These are phyloP conservation scores for Macroglossus sobrinus DNA, from an alignment of 2,113 vertebrate species.

Conservation along the genomic window DNA sequence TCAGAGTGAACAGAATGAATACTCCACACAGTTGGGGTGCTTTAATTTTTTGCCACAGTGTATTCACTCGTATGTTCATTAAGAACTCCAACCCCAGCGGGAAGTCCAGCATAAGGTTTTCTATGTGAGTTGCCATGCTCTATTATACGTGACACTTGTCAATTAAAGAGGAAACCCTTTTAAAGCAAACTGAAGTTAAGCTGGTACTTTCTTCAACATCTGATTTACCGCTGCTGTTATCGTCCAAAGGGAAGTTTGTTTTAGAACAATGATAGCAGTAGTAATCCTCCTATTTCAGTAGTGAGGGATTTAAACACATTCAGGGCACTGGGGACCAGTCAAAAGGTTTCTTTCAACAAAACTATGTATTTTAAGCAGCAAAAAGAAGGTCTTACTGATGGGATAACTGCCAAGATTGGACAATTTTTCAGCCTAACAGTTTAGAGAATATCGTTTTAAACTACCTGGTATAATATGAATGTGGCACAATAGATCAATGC, in stretches of 20 bases:
- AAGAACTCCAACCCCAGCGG: conserved; percentile 49
- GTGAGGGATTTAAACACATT: conserved; percentile 80
- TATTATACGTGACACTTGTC: conserved; percentile 68
- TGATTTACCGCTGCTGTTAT: conserved; percentile 71
- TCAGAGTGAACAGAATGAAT: conserved; percentile 28
- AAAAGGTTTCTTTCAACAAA: conserved; percentile 81
- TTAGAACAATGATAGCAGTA: conserved; percentile 78
- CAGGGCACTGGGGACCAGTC: conserved; percentile 76
- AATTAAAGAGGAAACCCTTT: conserved; percentile 70
- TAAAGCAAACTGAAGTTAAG: conserved; percentile 70
- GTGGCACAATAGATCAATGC: conserved; percentile 53
- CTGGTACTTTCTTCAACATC: conserved; percentile 72
- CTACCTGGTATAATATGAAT: conserved; percentile 60
- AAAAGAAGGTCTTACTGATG: conserved; percentile 75
- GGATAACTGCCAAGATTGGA: conserved; percentile 74
- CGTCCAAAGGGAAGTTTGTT: conserved; percentile 75
- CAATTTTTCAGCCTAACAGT: conserved; percentile 72
- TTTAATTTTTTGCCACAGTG: conserved; percentile 53
- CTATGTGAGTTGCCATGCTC: conserved; percentile 39
- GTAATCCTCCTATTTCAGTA: conserved; percentile 67
- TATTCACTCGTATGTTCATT: conserved; percentile 60
- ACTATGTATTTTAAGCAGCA: conserved; percentile 80
- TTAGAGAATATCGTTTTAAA: conserved; percentile 61
- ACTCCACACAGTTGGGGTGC: conserved; percentile 27
- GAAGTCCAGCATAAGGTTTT: conserved; percentile 25